Evolutionary conservation across 1,140 invertebrate genomes (phyloP), one percentile per base, ranked within the genome.

Genomic region (Nixonia krombeini): DNA sequence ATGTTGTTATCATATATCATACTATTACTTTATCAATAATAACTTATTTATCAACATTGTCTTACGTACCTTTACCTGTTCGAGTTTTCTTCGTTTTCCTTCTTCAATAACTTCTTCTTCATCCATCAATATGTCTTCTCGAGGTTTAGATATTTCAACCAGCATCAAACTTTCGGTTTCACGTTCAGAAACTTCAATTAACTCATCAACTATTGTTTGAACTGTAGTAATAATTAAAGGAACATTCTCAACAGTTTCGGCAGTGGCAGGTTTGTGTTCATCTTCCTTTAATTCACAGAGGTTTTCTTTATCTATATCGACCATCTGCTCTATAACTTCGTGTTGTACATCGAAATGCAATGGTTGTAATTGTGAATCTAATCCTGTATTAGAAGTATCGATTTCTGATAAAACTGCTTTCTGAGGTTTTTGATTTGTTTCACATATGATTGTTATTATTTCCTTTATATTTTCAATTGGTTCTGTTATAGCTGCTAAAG

Each of bases 201-300:
- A 55, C 47, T 83, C 81, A 45, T 83, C 79, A 1, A 77, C 53
- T 2, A 82, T 72, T 4, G 74, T 74, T 44, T 78, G 72, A 10
- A 78, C 64, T 18, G 63, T 67, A 7, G 72, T 74, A 10, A 74
- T 29, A 29, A 74, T 23, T n/a, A 70, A 63, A 15, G 70, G 62
- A 40, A 33, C 1, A 44, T 26, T 53, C 37, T 65, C 56, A 7
- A 45, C 21, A n/a, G 58, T 8, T 15, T 41, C 15, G 8, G 47
- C 28, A 23, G 31, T 44, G 9, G 15, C 21, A 38, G 12, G 3
- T 28, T 66, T 12, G 12, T 25, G 1, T 31, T 29, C 12, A 2
- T 37, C 13, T 45, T 35, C 13, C 21, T 38, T 9, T 1, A 56
- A 10, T 21, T 62, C 44, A 12, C n/a, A 15, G 5, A 38, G 7